Percentiles rank a stretch among this genome's conserved stretches.
Evolutionary conservation across 2,888 invertebrate genomes (phyloP).

Genomic region (Carterocephalus palaemon): DNA sequence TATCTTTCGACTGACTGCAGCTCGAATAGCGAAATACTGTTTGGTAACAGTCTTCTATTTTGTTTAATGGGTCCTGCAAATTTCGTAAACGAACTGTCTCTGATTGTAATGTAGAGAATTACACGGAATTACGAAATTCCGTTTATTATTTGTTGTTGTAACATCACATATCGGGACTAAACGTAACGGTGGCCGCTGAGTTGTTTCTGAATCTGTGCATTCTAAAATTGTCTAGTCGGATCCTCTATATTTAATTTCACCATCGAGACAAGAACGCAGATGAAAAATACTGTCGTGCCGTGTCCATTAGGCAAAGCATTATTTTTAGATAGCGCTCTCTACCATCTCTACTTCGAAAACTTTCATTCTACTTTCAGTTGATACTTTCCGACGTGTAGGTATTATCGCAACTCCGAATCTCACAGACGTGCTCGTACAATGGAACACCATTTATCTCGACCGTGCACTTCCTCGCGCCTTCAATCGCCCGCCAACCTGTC

Average conservation of each 20-base stretch:
- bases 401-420: conserved; percentile 30
- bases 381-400: conserved; percentile 35
- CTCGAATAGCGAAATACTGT: conserved; percentile 21
- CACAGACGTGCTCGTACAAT: conserved; percentile 29
- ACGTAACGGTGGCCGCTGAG: conserved; percentile 30
- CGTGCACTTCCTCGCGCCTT: conserved; percentile 23
- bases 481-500: conserved; percentile 22
- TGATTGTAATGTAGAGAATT: no score
- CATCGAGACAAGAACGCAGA: conserved; percentile 50
- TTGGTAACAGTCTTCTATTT: conserved; percentile 30
- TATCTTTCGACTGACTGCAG: conserved; percentile 18
- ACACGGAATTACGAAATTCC: no score
- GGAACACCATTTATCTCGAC: conserved; percentile 32
- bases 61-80: conserved; percentile 17
- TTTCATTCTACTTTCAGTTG: conserved; percentile 43
- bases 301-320: conserved; percentile 67
- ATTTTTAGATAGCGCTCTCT: conserved; percentile 57
- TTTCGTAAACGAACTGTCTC: conserved; percentile 1
- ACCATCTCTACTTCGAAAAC: conserved; percentile 48
- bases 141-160: conserved; percentile 3
- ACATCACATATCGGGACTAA: conserved; percentile 31
- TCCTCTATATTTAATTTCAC: conserved; percentile 68
- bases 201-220: conserved; percentile 46
- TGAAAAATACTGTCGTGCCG: conserved; percentile 63
- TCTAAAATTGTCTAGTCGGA: conserved; percentile 60